These are phyloP conservation scores for Plumapathes pennacea DNA, from an alignment of 92 coral and sea anemone genomes.

Conservation along the genomic window DNA sequence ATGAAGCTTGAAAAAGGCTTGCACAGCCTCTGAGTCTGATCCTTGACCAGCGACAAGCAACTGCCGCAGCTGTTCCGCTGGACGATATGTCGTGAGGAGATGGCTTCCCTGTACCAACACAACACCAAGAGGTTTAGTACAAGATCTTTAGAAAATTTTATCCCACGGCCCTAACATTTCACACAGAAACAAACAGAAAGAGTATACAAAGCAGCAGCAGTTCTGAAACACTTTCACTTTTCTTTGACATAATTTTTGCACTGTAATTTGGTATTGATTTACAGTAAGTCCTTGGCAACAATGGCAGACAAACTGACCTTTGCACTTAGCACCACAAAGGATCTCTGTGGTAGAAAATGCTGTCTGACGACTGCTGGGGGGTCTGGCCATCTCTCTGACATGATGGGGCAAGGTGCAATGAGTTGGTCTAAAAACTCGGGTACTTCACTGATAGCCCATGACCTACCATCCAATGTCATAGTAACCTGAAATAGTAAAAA, in stretches of 20 bases:
- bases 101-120: slow-evolving; percentile 76
- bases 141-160: too few relatives aligned
- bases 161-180: too few relatives aligned
- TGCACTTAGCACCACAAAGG: slow-evolving; percentile 91
- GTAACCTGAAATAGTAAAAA: slow-evolving; percentile 45
- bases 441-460: slow-evolving; percentile 95
- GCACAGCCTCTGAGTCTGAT: slow-evolving; percentile 93
- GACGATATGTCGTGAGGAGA: slow-evolving; percentile 87
- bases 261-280: too few relatives aligned
- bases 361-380: slow-evolving; percentile 94
- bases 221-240: too few relatives aligned
- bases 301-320: slow-evolving; percentile 76
- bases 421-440: slow-evolving; percentile 71
- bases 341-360: slow-evolving; percentile 85
- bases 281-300: too few relatives aligned
- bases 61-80: slow-evolving; percentile 87
- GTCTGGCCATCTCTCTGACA: slow-evolving; percentile 86
- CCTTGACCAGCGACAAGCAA: slow-evolving; percentile 72
- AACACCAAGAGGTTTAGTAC: too few relatives aligned
- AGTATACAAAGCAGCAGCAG: too few relatives aligned
- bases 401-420: slow-evolving; percentile 68
- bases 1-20: slow-evolving; percentile 83
- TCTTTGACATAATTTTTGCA: too few relatives aligned
- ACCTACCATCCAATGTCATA: slow-evolving; percentile 81
- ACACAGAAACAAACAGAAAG: too few relatives aligned